Base-by-base conservation (phyloP, 1,140 invertebrate genomes). In the Melipona quadrifasciata region DNA sequence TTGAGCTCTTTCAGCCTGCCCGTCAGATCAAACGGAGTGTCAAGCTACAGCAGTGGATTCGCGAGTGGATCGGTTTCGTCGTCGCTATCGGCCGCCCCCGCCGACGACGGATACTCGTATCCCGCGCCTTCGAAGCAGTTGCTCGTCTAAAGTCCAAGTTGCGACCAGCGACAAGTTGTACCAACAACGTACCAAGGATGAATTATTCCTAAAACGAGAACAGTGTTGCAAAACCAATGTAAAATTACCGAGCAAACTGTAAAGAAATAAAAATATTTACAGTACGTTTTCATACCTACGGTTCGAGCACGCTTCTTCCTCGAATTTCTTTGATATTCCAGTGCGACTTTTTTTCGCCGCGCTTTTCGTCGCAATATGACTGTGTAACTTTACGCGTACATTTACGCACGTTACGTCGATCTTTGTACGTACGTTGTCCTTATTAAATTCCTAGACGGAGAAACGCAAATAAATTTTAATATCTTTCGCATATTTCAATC, bases 91-190 rank as follows among this genome's bases (percentile, higher is more conserved):
- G 6, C 39, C 6, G 39, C 39, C 6, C 8, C 39, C 8, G 39
- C 39, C 12, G 31, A 27, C 21, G 77, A 89, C 0, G 90, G 90
- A 76, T 91, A 91, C 19, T 89, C 89, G 12, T 91, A 91, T 61
- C 89, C 90, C 0, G n/a, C 68, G 1, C 90, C 90, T 8, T 21
- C 65, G 53, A 91, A 84, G 21, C 83, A 84, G 53, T 82, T 90
- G 8, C 0, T 79, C 24, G 0, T 77, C 24, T 90, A 82, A 90
- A 10, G 1, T 24, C 21, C 10, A 1, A 34, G 27, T 34, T 5
- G 24, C n/a, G n/a, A 47, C 39, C 39, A 8, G 8, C 39, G 8
- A 47, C 39, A 47, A 8, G 39, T 47, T 6, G 39, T 8, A 8
- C 0, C 0, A 8, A 6, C 6, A 8, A 6, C 8, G 39, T 47